Evolutionary conservation across 2,797 vertebrate species (phyloP).

Genomic region (Odontamblyopus rebecca): DNA sequence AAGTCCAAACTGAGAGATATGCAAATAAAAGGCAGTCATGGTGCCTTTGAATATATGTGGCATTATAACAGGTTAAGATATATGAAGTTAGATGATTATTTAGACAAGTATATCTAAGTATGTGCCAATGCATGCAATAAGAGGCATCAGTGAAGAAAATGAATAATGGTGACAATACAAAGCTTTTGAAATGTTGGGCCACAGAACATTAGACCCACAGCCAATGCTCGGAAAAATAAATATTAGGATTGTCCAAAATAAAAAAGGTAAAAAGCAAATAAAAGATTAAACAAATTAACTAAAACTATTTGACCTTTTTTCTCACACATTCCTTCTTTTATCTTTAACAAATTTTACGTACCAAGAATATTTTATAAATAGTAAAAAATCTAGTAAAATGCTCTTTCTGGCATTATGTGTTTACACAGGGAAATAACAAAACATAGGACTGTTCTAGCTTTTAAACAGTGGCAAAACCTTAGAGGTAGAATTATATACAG

Average conservation of each 20-base stretch:
- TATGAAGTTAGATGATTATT: not conserved
- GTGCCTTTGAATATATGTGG: not conserved
- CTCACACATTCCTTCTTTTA: conserved; percentile 22
- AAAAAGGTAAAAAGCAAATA: conserved; percentile 24
- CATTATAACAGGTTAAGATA: not conserved
- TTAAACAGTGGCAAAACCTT: conserved; percentile 62
- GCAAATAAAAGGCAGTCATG: not conserved
- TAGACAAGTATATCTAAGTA: not conserved
- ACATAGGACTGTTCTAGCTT: conserved; percentile 27
- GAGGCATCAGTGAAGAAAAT: not conserved
- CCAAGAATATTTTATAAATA: conserved; percentile 35
- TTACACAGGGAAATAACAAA: conserved; percentile 7
- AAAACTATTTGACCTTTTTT: conserved; percentile 29
- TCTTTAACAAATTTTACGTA: conserved; percentile 2
- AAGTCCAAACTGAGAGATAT: not conserved
- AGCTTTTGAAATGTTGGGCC: conserved; percentile 4
- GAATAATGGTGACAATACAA: not conserved
- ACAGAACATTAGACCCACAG: not conserved
- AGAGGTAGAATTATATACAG: conserved; percentile 63
- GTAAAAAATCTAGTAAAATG: conserved; percentile 32
- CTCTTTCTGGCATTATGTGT: conserved; percentile 16
- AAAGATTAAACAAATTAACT: conserved; percentile 33
- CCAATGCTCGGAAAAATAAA: conserved; percentile 31
- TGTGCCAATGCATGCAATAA: not conserved
- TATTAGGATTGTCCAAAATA: conserved; percentile 32